These are phyloP conservation scores for Eudasyphora cyanicolor DNA, from an alignment of 2,888 invertebrate species.

Conservation along the genomic window DNA sequence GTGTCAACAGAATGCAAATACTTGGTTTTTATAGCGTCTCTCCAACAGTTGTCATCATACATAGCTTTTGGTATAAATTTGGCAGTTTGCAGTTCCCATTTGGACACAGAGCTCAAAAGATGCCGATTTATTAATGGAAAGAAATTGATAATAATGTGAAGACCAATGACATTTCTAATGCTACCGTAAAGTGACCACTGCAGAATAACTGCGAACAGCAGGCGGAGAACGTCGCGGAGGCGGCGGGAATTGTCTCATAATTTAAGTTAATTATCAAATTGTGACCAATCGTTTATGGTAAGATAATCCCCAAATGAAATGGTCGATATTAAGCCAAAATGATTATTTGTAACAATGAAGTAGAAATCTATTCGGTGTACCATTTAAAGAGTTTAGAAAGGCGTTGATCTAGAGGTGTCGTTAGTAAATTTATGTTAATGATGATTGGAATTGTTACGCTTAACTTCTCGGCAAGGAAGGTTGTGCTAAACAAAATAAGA, in stretches of 20 bases:
- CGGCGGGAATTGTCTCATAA: not conserved
- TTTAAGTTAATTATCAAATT: conserved; percentile 14
- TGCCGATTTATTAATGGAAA: conserved; percentile 42
- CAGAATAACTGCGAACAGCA: too few species aligned
- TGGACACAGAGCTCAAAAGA: conserved; percentile 21
- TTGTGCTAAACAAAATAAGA: too few species aligned
- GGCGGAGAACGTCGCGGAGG: too few species aligned
- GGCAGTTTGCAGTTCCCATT: conserved; percentile 23
- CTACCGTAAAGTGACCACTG: not conserved
- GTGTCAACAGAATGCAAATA: conserved; percentile 37
- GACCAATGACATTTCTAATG: conserved; percentile 13
- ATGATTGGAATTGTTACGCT: too few species aligned
- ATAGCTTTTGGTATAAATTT: conserved; percentile 35
- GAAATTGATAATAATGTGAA: conserved; percentile 32
- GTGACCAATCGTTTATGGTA: not conserved
- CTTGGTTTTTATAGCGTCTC: not conserved
- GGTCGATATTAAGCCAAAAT: not conserved
- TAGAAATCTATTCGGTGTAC: not conserved
- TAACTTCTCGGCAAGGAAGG: too few species aligned
- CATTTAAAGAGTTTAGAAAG: not conserved
- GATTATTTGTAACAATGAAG: too few species aligned
- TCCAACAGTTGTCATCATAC: conserved; percentile 42
- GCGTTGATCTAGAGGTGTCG: not conserved
- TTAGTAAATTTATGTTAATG: too few species aligned
- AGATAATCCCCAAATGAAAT: not conserved